Conservation (phyloP, 2,797 vertebrate genomes). For the Echeneis naucrates region DNA sequence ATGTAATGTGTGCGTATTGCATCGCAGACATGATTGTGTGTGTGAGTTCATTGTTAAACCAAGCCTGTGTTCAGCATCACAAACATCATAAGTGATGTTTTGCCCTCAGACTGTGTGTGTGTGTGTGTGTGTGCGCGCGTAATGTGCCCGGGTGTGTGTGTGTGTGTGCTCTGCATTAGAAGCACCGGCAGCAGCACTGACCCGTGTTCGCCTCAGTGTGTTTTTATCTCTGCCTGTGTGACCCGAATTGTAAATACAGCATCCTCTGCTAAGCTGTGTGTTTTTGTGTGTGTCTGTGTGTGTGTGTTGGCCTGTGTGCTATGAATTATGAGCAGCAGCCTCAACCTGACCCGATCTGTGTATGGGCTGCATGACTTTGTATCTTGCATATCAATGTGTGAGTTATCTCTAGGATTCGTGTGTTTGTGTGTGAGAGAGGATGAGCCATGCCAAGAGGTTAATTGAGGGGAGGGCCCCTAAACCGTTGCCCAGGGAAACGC, state of each 20-base stretch:
- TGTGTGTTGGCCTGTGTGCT: slow-evolving; percentile 42
- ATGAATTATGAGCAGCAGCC: slow-evolving; percentile 74
- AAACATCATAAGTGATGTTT: slow-evolving; percentile 63
- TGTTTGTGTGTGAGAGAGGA: neutral
- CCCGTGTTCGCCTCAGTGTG: slow-evolving; percentile 72
- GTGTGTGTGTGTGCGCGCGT: slow-evolving; percentile 6
- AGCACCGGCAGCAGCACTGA: slow-evolving; percentile 64
- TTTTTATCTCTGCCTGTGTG: slow-evolving; percentile 77
- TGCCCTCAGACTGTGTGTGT: slow-evolving; percentile 48
- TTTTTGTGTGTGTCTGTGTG: slow-evolving; percentile 29
- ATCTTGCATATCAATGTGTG: slow-evolving; percentile 74
- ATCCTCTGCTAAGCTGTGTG: slow-evolving; percentile 63
- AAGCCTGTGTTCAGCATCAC: slow-evolving; percentile 50
- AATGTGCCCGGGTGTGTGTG: slow-evolving; percentile 27
- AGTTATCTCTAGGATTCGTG: slow-evolving; percentile 55
- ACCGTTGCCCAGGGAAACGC: slow-evolving; percentile 66
- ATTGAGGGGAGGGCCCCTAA: slow-evolving; percentile 79
- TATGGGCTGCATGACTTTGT: slow-evolving; percentile 52
- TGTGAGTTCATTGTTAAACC: slow-evolving; percentile 28
- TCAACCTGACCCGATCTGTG: slow-evolving; percentile 64
- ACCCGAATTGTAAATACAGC: slow-evolving; percentile 79
- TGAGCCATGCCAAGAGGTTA: slow-evolving; percentile 68
- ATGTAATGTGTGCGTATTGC: no score
- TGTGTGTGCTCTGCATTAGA: slow-evolving; percentile 61
- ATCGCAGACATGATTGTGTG: slow-evolving; percentile 1